Percentiles rank a stretch among this genome's conserved stretches.
These are phyloP conservation scores for Kryptolebias ocellatus DNA, from an alignment of 2,797 vertebrate genomes.

Conservation along the genomic window DNA sequence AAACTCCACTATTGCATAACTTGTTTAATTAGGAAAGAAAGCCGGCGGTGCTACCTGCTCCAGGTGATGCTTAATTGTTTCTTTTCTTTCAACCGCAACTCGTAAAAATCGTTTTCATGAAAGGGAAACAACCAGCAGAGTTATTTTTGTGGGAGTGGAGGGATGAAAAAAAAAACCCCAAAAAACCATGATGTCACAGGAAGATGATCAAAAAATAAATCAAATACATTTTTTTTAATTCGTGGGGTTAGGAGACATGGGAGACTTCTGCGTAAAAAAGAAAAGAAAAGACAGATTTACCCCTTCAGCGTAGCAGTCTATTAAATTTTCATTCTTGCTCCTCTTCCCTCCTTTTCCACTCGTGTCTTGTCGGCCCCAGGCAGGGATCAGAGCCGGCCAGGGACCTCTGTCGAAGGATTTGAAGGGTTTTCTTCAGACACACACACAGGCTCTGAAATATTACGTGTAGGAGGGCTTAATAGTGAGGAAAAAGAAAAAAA, in stretches of 20 bases:
- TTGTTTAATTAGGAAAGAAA: conserved; percentile 35
- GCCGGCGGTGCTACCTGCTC: conserved; percentile 8
- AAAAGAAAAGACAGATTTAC: neutral
- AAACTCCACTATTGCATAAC: conserved; percentile 70
- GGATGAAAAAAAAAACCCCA: conserved; percentile 16
- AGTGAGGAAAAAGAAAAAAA: conserved; percentile 12
- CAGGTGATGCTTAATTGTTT: conserved; percentile 15
- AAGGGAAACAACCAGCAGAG: neutral
- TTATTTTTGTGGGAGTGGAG: conserved; percentile 9
- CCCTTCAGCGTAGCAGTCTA: conserved; percentile 13
- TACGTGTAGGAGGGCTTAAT: conserved; percentile 30
- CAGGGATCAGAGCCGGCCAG: conserved; percentile 53
- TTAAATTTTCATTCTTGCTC: conserved; percentile 38
- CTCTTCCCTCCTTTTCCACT: conserved; percentile 26
- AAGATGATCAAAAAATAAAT: conserved; percentile 4
- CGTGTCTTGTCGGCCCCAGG: conserved; percentile 49
- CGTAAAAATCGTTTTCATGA: neutral
- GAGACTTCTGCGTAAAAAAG: neutral
- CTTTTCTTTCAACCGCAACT: conserved; percentile 3
- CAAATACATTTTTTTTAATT: conserved; percentile 40
- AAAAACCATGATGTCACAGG: conserved; percentile 33
- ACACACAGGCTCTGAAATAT: conserved; percentile 31
- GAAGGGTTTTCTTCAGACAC: conserved; percentile 42
- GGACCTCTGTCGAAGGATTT: conserved; percentile 47
- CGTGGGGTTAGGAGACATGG: conserved; percentile 29